Percentiles rank a stretch among this genome's conserved stretches.
Evolutionary conservation across 2,797 vertebrate species (phyloP).

Genomic region (Tauraco hartlaubi): DNA sequence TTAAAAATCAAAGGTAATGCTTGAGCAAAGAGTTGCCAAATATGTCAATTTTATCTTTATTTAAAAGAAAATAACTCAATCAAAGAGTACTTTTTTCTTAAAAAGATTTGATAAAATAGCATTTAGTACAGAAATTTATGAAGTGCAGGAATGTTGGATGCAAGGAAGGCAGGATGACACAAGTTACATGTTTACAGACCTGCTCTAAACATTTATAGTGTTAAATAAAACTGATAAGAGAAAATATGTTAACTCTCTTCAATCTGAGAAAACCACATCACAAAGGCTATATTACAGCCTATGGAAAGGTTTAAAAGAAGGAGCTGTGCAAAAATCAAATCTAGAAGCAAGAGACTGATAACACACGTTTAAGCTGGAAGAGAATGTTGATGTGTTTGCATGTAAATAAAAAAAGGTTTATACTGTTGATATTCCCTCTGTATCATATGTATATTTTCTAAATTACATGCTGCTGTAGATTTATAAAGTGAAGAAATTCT

Average conservation of each 20-base stretch:
- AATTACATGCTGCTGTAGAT: slow-evolving; percentile 1
- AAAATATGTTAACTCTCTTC: background rate
- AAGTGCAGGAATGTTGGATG: background rate
- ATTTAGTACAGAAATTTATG: background rate
- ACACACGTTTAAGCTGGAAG: background rate
- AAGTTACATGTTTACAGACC: background rate
- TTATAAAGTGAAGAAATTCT: slow-evolving; percentile 22
- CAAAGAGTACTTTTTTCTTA: background rate
- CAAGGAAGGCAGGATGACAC: background rate
- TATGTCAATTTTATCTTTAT: background rate
- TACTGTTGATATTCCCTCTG: background rate
- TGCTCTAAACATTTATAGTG: background rate
- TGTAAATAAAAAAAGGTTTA: slow-evolving; percentile 1
- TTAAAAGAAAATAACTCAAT: background rate
- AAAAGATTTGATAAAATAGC: background rate
- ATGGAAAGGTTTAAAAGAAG: background rate
- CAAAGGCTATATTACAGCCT: background rate
- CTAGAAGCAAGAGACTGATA: background rate
- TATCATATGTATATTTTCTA: slow-evolving; percentile 12
- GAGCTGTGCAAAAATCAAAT: background rate
- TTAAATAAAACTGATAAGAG: background rate
- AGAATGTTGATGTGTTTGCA: background rate
- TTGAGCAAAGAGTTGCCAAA: background rate
- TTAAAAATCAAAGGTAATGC: background rate
- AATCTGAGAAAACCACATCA: background rate